Base-by-base conservation (phyloP, 2,888 invertebrate genomes). In the Eulithis prunata region DNA sequence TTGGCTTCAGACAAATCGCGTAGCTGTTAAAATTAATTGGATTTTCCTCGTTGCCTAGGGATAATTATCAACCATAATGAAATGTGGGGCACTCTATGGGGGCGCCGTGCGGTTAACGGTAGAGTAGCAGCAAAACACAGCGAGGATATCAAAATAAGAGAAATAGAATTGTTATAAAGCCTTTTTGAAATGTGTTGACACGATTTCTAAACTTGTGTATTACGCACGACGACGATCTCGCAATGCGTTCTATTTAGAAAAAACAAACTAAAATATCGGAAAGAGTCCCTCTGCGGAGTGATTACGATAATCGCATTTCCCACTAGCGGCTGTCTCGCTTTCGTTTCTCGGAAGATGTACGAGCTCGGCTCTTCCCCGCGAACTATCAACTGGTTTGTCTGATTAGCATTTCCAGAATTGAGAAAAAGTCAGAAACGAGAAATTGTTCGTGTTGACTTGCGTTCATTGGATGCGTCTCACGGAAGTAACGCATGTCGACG, bases 261-360 rank as follows among this genome's bases (percentile, higher is more conserved):
- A 21, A 21, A 21, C 1, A 21, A 21, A 81, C 78, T 74, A 78
- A 80, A 67, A 65, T 66, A 86, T 89, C 87, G 86, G 86, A 85
- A 86, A 87, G 83, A 83, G 83, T 81, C 82, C 71, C 32, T 69
- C 79, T 90, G 88, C 88, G 86, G 83, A 86, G 85, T 89, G 89
- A 88, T 91, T 91, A 91, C 88, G 84, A 86, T 91, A 91, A 92
- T 91, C 87, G 85, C 85, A 82, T 88, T 91, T 91, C 90, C 86
- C 84, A 87, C 89, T 87, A 89, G 85, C 76, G 81, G 78, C 85
- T 88, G 87, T 88, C 88, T 89, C 86, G 89, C 89, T 90, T 89
- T 91, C 90, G 89, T 87, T 92, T 92, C 92, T 82, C 72, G 81
- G 92, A 92, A 92, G 87, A 83, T 47, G 49, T 49, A 58, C 83